Evolutionary conservation across 2,888 invertebrate genomes (phyloP).

Genomic region (Tetramorium bicarinatum): DNA sequence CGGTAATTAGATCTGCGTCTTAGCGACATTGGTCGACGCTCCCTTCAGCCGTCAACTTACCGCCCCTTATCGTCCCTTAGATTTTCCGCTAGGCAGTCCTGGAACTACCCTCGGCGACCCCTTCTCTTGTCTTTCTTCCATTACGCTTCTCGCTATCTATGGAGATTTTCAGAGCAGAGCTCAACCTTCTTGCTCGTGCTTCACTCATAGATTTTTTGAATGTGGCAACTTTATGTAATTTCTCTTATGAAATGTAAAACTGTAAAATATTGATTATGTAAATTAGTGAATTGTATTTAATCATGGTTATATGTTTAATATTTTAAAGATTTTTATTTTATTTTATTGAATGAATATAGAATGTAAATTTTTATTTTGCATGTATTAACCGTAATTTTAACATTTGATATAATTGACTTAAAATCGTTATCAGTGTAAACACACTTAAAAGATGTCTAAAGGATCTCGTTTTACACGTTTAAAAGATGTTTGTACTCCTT

Average conservation of each 20-base stretch:
- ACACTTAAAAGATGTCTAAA: background rate
- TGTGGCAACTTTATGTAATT: background rate
- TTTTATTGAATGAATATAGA: background rate
- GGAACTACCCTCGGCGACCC: conserved; percentile 26
- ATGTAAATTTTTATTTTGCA: background rate
- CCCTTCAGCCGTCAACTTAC: conserved; percentile 79
- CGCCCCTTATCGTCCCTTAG: conserved; percentile 62
- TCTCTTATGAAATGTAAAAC: background rate
- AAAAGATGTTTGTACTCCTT: background rate
- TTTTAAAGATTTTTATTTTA: background rate
- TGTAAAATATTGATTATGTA: background rate
- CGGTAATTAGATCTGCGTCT: conserved; percentile 82
- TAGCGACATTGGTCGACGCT: conserved; percentile 74
- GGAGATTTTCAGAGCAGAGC: conserved; percentile 19
- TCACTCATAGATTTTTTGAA: conserved; percentile 2
- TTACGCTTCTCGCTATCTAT: conserved; percentile 38
- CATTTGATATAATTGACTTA: background rate
- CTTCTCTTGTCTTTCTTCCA: conserved; percentile 16
- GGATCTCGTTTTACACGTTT: background rate
- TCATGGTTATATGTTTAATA: background rate
- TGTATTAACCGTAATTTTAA: background rate
- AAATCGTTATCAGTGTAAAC: background rate
- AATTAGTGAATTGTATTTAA: background rate
- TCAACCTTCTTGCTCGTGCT: conserved; percentile 11
- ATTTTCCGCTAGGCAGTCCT: conserved; percentile 56